Base-by-base conservation (phyloP, 2,113 vertebrate species). In the Excalfactoria chinensis region DNA sequence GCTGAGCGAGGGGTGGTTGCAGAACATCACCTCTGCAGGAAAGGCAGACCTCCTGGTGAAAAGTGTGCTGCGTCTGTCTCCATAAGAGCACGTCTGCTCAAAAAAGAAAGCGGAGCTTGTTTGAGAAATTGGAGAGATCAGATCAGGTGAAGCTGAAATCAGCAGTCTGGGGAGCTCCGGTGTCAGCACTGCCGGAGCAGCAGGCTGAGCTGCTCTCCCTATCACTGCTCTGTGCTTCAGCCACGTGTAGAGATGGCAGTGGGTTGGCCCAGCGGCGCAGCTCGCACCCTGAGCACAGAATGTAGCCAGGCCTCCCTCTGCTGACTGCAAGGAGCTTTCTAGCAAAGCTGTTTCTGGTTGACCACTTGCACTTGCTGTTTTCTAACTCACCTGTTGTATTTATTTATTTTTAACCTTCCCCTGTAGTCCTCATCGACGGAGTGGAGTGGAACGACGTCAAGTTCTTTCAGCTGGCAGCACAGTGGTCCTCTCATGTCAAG, bases 401-500 rank as follows among this genome's bases (percentile, higher is more conserved):
- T 18, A 43, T 43, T 21, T 20, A 76, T 20, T 76, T 46, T 92
- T 66, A 60, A 11, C 73, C 43, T 23, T 92, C 66, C 55, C 37
- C 69, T 82, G 18, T 97, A 99, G 99, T 99, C 84, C 97, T 99
- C 95, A 99, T 99, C 18, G 99, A 99, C 0, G 99, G 99, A 2
- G 98, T 99, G 48, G 99, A 99, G 93, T 99, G 99, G 99, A 99
- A 98, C 6, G 99, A 99, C 2, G 99, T 99, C 71, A 99, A 99
- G 98, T 99, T 99, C 97, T 99, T 99, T 97, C 99, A 99, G 97
- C 97, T 99, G 93, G 99, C 99, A 8, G 99, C 99, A 26, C 99
- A 99, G 97, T 99, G 99, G 99, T 99, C 99, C 16, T 99, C 99
- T 49, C 99, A 99, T 3, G 99, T 99, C 96, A 99, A 99, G 96